Base-by-base conservation (phyloP, 2,113 vertebrate genomes). In the Monarcha castaneiventris region DNA sequence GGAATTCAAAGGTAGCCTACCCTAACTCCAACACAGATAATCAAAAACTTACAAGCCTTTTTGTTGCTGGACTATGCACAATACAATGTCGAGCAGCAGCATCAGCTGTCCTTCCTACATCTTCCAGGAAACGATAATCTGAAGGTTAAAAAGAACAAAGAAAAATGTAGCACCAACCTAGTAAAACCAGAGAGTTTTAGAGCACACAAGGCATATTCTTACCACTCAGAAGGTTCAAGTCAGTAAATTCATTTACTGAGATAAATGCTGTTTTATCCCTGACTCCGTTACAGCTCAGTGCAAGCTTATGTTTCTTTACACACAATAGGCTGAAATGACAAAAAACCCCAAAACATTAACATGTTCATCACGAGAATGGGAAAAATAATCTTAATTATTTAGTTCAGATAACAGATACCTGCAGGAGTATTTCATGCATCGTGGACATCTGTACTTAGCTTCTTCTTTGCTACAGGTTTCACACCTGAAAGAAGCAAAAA, bases 71-170 rank as follows among this genome's bases (percentile, higher is more conserved):
- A 84, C 84, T 96, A 56, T 97, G 97, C 79, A 97, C 51, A 67
- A 97, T 90, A 39, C 32, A 16, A 87, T 99, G 98, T 97, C 99
- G 98, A 93, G 96, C 98, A 86, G 99, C 97, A n/a, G 98, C 78
- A 58, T 99, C 99, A 41, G 98, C 98, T 95, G 98, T 97, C 88
- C 99, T 98, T 84, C 98, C 99, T 4, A 98, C 98, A 39, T 99
- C 99, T 98, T 99, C 99, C 95, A 99, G 98, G 92, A 99, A 99
- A 78, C 99, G 98, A 97, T 99, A 99, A 98, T 99, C 99, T 99
- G 87, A 73, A 96, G 30, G 79, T 66, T 39, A 71, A 75, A 90
- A 33, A 83, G 61, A 58, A 91, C n/a, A 95, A 55, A 71, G 63
- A 91, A 86, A 92, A 76, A 86, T 30, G 32, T 27, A 58, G 56